These are phyloP conservation scores for Nibea coibor DNA, from an alignment of 2,113 vertebrate genomes.

Conservation along the genomic window DNA sequence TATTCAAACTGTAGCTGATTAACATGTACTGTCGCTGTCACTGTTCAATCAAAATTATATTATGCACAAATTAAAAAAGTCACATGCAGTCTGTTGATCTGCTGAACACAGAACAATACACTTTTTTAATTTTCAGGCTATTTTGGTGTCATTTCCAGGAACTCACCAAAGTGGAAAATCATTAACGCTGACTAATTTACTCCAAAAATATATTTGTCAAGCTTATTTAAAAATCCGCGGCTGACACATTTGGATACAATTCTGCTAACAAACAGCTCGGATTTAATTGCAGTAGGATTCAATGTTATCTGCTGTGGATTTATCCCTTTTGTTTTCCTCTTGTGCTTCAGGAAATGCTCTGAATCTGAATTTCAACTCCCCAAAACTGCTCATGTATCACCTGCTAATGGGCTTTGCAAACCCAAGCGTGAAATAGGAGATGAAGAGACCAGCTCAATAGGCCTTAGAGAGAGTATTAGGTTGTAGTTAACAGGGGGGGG, in stretches of 20 bases:
- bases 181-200: not conserved
- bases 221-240: conserved; percentile 5
- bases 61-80: not conserved
- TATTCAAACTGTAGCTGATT: no score
- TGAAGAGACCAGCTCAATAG: conserved; percentile 33
- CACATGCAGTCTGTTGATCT: no score
- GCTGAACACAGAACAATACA: not conserved
- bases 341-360: conserved; percentile 14
- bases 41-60: not conserved
- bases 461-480: conserved; percentile 16
- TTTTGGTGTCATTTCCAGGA: not conserved
- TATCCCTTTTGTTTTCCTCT: not conserved
- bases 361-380: conserved; percentile 34
- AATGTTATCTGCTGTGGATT: conserved; percentile 4
- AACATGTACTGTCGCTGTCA: no score
- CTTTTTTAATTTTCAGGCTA: not conserved
- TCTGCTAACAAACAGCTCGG: not conserved
- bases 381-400: conserved; percentile 34
- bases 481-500: conserved; percentile 14
- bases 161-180: not conserved
- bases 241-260: not conserved
- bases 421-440: conserved; percentile 30
- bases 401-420: conserved; percentile 44
- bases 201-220: not conserved
- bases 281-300: conserved; percentile 8